Evolutionary conservation across 2,113 vertebrate genomes (phyloP).

Genomic region (Colinus virginianus): DNA sequence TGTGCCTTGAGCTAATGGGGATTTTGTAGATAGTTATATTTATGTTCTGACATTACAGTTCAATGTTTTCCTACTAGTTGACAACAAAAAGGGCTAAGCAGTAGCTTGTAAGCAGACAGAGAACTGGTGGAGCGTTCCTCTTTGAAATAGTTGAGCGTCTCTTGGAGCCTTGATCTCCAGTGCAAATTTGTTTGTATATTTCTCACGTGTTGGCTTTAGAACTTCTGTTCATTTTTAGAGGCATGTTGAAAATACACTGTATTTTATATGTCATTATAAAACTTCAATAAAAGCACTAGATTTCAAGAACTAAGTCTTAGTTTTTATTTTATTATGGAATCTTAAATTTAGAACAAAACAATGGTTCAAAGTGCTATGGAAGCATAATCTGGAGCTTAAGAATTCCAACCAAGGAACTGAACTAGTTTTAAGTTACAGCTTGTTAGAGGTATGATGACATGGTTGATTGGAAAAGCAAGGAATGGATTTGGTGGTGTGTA

Average conservation of each 20-base stretch:
- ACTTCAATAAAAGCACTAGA: not conserved
- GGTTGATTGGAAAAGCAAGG: not conserved
- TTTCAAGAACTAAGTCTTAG: not conserved
- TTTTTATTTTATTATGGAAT: not conserved
- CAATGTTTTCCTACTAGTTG: not conserved
- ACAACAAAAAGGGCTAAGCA: not conserved
- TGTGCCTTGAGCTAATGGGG: not conserved
- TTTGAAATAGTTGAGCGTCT: not conserved
- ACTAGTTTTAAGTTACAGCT: not conserved
- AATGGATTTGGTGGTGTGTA: rapidly evolving
- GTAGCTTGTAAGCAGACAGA: not conserved
- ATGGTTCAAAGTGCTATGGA: not conserved
- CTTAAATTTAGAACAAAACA: not conserved
- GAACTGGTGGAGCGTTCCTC: not conserved
- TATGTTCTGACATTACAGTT: not conserved
- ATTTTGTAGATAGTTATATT: not conserved
- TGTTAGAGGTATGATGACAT: not conserved
- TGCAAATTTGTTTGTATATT: not conserved
- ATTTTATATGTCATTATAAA: not conserved
- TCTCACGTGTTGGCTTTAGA: not conserved
- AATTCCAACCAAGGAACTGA: not conserved
- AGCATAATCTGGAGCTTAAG: not conserved
- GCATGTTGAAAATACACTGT: not conserved
- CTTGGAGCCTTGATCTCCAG: not conserved
- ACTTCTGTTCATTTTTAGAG: not conserved